Evolutionary conservation across 2,888 invertebrate species (phyloP).

Genomic region (Diadegma fenestrale): DNA sequence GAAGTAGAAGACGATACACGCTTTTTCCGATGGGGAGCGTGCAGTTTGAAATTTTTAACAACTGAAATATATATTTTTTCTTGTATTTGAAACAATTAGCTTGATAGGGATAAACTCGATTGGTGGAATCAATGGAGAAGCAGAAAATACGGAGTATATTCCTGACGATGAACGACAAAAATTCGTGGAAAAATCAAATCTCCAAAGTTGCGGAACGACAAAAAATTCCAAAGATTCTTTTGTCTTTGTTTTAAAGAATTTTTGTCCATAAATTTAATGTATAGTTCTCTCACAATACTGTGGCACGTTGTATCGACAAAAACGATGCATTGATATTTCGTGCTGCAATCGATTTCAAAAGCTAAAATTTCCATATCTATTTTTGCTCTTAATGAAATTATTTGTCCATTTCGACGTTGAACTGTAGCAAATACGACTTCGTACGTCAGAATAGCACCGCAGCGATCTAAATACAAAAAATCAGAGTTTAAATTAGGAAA

Average conservation of each 20-base stretch:
- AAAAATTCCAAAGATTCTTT: neutral
- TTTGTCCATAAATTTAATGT: neutral
- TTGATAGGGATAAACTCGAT: neutral
- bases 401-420: slow-evolving; percentile 76
- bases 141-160: neutral
- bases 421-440: slow-evolving; percentile 89
- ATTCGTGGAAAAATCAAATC: neutral
- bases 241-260: neutral
- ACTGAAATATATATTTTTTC: neutral
- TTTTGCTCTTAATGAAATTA: neutral
- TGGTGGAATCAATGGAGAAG: neutral
- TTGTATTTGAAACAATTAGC: neutral
- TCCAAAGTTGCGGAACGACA: neutral
- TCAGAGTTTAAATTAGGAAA: slow-evolving; percentile 28
- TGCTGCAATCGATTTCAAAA: neutral
- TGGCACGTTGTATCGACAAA: neutral
- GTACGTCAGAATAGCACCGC: slow-evolving; percentile 89
- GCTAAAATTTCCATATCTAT: neutral
- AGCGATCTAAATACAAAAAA: slow-evolving; percentile 83
- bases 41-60: neutral
- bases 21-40: neutral
- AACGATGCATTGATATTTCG: neutral
- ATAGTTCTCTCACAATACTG: neutral
- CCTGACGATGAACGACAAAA: neutral
- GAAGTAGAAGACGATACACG: neutral